Base-by-base conservation (phyloP, 2,888 invertebrate species). In the Nebria salina region DNA sequence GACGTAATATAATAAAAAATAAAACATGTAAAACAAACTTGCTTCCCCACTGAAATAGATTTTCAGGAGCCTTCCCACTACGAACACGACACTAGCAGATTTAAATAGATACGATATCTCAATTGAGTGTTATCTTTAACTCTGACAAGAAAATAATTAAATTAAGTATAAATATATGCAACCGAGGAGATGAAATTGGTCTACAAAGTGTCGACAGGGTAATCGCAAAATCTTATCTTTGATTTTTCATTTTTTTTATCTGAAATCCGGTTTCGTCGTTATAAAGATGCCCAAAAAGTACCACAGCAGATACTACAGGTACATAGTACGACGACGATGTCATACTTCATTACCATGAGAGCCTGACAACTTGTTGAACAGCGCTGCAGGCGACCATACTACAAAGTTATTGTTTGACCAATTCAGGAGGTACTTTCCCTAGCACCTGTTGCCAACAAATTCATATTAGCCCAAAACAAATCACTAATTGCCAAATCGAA, bases 311-410 rank as follows among this genome's bases (percentile, higher is more conserved):
- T 5, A 34, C 34, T 66, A 13, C 66, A 13, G 9, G 66, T 66
- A 25, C 66, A 11, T 66, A 66, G 25, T 20, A 66, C 34, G 73
- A 43, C 42, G 34, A 68, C 73, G 54, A 54, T 25, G 64, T 65
- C 72, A 70, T 79, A 68, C 79, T 79, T 79, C 79, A 79, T 79
- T 79, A 75, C 54, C 79, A 79, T 79, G 79, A 73, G 15, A 70
- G 70, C 79, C 42, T 75, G 79, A 79, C 79, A 79, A 79, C 79
- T 79, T 79, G 79, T 79, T 79, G 79, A 79, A 74, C 75, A 79
- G 79, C 79, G 79, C 79, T 79, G 66, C 79, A 66, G 79, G 79
- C 79, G 79, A 74, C 73, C 79, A 66, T 20, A 54, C 25, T 65
- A n/a, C 42, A 43, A 72, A 79, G 74, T 79, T 79, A 79, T 79